Base-by-base conservation (phyloP, 1,140 invertebrate genomes). In the Drosophila eugracilis region DNA sequence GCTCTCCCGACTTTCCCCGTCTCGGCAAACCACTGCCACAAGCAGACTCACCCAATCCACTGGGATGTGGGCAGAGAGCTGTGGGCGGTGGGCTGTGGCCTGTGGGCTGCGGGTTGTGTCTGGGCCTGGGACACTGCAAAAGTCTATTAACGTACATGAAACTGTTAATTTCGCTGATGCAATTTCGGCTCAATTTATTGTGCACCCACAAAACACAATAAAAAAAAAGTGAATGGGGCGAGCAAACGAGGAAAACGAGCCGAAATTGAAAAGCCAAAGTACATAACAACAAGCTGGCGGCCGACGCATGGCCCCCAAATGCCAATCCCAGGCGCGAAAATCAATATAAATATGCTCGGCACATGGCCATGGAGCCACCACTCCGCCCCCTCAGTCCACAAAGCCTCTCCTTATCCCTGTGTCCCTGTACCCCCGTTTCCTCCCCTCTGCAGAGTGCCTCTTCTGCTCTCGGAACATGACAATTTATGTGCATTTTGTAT, bases 401-500 rank as follows among this genome's bases (percentile, higher is more conserved):
- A n/a, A 4, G 14, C 26, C 42, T 10, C 14, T 19, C 17, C 14
- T 17, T 19, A 6, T 14, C 55, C 14, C 34, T 3, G 30, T n/a
- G 9, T 6, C n/a, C 19, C 17, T 1, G 22, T n/a, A n/a, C n/a
- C 24, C 42, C 26, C 28, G 9, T 9, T 2, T 5, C 19, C n/a
- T 5, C 19, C 42, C 26, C 26, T 21, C 44, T 22, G 22, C 15
- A 17, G 22, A 22, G 50, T 47, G 28, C 48, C 60, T 47, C 58
- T 14, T 59, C 47, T 32, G 44, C 44, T 44, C 66, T 26, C 34
- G 70, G 44, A 85, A 75, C 83, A 88, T 57, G 73, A 81, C 81
- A 85, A 85, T 85, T 85, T 85, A 86, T 85, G 81, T 85, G 81
- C 81, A 85, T 85, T 85, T 77, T 77, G 81, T 86, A 86, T 86